These are phyloP conservation scores for Tribolium freemani DNA, from an alignment of 2,888 invertebrate species.

Conservation along the genomic window DNA sequence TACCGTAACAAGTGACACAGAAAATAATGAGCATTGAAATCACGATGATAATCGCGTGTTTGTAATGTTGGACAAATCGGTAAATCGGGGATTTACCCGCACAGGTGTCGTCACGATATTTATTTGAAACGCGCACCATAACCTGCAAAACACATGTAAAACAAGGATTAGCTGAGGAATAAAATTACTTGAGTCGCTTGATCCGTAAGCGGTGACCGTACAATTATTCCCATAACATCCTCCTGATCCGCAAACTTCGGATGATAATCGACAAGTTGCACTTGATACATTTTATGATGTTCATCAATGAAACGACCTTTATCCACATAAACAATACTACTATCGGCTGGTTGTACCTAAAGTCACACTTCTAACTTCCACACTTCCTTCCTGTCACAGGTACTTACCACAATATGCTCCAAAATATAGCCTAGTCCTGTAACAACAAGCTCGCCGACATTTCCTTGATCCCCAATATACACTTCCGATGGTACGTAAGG, in stretches of 20 bases:
- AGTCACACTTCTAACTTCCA: constrained; percentile 12
- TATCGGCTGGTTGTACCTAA: constrained; percentile 62
- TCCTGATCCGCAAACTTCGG: constrained; percentile 64
- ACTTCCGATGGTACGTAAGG: constrained; percentile 58
- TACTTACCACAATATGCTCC: constrained; percentile 69
- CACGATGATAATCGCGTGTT: constrained; percentile 54
- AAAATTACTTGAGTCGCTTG: constrained; percentile 58
- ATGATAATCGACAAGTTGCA: constrained; percentile 64
- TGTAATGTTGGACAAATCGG: constrained; percentile 53
- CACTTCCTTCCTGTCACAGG: neutral
- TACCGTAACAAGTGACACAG: constrained; percentile 64
- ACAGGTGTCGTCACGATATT: constrained; percentile 47
- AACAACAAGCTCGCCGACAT: constrained; percentile 63
- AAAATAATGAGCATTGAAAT: constrained; percentile 61
- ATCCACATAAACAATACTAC: constrained; percentile 59
- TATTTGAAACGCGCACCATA: constrained; percentile 52
- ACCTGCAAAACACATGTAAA: constrained; percentile 48
- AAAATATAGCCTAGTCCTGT: constrained; percentile 73
- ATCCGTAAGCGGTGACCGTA: constrained; percentile 61
- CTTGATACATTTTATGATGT: constrained; percentile 54
- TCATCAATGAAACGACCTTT: constrained; percentile 51
- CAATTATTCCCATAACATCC: constrained; percentile 62
- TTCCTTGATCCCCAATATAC: constrained; percentile 49
- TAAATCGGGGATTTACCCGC: constrained; percentile 53
- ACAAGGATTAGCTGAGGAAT: neutral